A percentile compares a stretch with the other conserved stretches of the same genome.
These are phyloP conservation scores for Speoplatyrhinus poulsoni DNA, from an alignment of 2,113 vertebrate genomes.

Conservation along the genomic window DNA sequence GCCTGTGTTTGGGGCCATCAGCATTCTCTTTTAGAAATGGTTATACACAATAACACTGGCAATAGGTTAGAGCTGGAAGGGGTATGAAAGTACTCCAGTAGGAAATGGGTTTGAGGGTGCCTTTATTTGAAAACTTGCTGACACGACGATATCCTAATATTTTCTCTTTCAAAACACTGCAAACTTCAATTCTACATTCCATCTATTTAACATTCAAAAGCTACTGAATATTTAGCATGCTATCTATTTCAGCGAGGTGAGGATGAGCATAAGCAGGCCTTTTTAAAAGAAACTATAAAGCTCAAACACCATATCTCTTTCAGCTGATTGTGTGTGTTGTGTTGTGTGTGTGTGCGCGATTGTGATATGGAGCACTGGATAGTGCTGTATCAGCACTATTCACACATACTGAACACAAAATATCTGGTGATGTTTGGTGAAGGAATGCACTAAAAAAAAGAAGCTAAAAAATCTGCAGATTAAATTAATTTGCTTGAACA, in stretches of 20 bases:
- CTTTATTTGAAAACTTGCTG: slow-evolving; percentile 5
- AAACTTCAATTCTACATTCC: not conserved
- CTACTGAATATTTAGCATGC: slow-evolving; percentile 10
- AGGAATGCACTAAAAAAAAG: no score
- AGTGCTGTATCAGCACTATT: not conserved
- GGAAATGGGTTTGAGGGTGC: not conserved
- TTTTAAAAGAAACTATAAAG: slow-evolving; percentile 43
- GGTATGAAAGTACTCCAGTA: not conserved
- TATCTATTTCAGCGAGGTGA: slow-evolving; percentile 6
- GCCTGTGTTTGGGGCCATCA: no score
- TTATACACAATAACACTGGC: not conserved
- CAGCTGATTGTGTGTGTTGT: not conserved
- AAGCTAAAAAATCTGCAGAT: no score
- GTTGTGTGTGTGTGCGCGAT: not conserved
- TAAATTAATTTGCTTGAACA: no score
- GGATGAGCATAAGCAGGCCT: slow-evolving; percentile 33
- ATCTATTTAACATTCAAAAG: slow-evolving; percentile 26
- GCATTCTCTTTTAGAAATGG: not conserved
- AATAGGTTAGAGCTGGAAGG: not conserved
- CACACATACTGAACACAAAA: no score
- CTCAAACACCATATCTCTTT: not conserved
- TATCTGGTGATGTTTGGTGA: no score
- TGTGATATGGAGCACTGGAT: not conserved
- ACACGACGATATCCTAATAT: not conserved
- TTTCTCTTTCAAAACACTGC: not conserved